Evolutionary conservation across 2,888 invertebrate genomes (phyloP), one percentile per base, ranked within the genome.

Genomic region (Scaptomyza reducta): DNA sequence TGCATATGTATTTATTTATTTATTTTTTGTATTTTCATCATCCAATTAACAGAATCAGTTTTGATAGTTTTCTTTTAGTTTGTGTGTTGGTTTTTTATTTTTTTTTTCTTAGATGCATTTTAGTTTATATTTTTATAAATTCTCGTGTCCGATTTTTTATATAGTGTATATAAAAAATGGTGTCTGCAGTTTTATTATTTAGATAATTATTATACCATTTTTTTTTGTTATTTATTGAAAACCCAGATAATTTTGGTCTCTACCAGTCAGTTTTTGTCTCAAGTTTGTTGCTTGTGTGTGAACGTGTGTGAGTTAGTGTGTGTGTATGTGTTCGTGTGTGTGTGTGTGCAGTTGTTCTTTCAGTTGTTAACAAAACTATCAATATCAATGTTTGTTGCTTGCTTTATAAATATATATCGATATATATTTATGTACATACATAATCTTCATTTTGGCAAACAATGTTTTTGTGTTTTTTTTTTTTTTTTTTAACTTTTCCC

Each of bases 211-310:
- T 65, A 65, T 56, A 60, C 57, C 60, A 60, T 18, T 62, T 61
- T 77, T 70, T 9, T 79, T 83, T 79, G 22, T 22, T 22, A 22
- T 1, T 83, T 87, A 80, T 91, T 91, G 91, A 90, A 91, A 91
- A 91, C 91, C 91, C 90, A 91, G 91, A 90, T 91, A 89, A 89
- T 90, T 90, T 90, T 90, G 90, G 90, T 91, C 91, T 90, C 90
- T 89, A 81, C 91, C 90, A 90, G 90, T 90, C 90, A 90, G 83
- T 90, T 87, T 88, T 88, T 81, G 77, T 88, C 88, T 88, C 83
- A 86, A 86, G 84, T 88, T 78, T 72, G 47, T 70, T 66, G 14
- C 35, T 10, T 67, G 40, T 71, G 29, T 54, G 35, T 61, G 51
- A 55, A 38, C 49, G 14, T 33, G n/a, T 61, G 44, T 74, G 5